Evolutionary conservation across 2,888 invertebrate species (phyloP).

Genomic region (Sinodicranocentrus sp.): DNA sequence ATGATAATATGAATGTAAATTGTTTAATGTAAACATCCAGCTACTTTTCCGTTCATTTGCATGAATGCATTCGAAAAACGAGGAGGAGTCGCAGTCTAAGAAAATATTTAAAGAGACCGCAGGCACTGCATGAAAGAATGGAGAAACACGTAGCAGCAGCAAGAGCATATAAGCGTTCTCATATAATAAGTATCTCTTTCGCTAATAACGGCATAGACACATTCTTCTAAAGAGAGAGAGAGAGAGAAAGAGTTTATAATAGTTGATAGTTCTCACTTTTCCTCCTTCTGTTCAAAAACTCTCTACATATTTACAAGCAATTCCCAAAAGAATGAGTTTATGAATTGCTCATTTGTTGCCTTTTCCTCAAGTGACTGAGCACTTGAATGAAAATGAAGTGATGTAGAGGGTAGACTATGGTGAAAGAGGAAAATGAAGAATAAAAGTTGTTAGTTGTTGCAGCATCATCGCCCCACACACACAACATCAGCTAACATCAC

Average conservation of each 20-base stretch:
- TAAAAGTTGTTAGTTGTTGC: conserved; percentile 61
- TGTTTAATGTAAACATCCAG: conserved; percentile 65
- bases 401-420: conserved; percentile 32
- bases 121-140: conserved; percentile 39
- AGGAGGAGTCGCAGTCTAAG: conserved; percentile 18
- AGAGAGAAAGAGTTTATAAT: conserved; percentile 11
- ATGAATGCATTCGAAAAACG: conserved; percentile 52
- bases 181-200: no score
- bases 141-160: background rate
- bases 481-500: background rate
- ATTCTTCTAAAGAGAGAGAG: background rate
- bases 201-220: no score
- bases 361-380: conserved; percentile 61
- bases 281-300: conserved; percentile 24
- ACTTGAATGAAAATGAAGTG: conserved; percentile 68
- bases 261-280: conserved; percentile 42
- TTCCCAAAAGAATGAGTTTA: conserved; percentile 65
- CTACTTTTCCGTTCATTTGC: conserved; percentile 61
- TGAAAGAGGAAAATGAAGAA: conserved; percentile 44
- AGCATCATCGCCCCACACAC: background rate
- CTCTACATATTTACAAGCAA: conserved; percentile 65
- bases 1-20: conserved; percentile 61
- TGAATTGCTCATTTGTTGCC: conserved; percentile 68
- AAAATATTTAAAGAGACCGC: conserved; percentile 65
- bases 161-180: no score